These are phyloP conservation scores for Hydrotaea diabolus DNA, from an alignment of 2,888 invertebrate genomes.

Conservation along the genomic window DNA sequence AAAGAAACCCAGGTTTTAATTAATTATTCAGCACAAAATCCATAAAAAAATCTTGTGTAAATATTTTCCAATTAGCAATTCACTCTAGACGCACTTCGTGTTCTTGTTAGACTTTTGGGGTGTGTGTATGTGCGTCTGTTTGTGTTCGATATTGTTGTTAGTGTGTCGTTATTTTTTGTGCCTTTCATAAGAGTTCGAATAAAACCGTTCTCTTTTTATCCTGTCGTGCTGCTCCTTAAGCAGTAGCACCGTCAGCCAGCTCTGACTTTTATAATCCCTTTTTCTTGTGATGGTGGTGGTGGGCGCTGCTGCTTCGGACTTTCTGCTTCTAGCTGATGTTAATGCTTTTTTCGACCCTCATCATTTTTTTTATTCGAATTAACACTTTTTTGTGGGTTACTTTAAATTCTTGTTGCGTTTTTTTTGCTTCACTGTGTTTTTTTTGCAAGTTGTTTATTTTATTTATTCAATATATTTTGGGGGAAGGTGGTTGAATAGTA, in stretches of 20 bases:
- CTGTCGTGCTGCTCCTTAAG: neutral
- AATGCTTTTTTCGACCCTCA: conserved; percentile 31
- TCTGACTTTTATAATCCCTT: conserved; percentile 50
- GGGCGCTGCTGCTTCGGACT: conserved; percentile 23
- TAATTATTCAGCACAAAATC: conserved; percentile 35
- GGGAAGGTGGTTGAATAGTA: neutral
- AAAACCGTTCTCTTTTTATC: conserved; percentile 24
- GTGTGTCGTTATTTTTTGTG: conserved; percentile 7
- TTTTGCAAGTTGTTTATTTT: neutral
- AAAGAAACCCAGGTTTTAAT: conserved; percentile 51
- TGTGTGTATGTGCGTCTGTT: neutral
- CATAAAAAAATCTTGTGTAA: conserved; percentile 50
- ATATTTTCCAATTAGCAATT: conserved; percentile 56
- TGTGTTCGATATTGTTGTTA: conserved; percentile 5
- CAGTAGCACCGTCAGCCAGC: conserved; percentile 2
- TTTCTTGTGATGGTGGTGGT: conserved; percentile 9
- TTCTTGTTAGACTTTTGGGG: neutral
- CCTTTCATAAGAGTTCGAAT: conserved; percentile 41
- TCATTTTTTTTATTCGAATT: conserved; percentile 12
- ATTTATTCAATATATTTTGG: neutral
- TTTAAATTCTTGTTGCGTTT: conserved; percentile 12
- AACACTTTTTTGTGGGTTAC: conserved; percentile 1
- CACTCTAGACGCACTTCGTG: conserved; percentile 21
- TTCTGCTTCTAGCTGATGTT: neutral
- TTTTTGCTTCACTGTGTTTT: neutral